Evolutionary conservation across 2,113 vertebrate genomes (phyloP).

Genomic region (Ardeotis arabs): DNA sequence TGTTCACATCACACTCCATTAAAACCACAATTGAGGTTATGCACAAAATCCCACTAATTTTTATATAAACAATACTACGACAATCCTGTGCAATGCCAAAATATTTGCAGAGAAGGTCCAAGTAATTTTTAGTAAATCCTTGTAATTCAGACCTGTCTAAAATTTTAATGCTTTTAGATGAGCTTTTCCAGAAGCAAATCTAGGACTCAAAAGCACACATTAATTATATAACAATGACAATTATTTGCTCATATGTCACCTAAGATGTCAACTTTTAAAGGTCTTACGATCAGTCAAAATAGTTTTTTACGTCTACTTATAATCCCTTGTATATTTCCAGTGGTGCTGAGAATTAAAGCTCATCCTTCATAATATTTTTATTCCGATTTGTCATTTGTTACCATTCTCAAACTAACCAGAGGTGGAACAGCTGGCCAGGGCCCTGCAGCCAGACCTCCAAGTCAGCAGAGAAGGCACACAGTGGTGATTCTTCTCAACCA

Average conservation of each 20-base stretch:
- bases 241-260: not conserved
- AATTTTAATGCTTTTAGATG: not conserved
- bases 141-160: not conserved
- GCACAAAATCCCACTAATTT: not conserved
- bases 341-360: not conserved
- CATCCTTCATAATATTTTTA: not conserved
- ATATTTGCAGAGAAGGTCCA: constrained; percentile 36
- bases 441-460: not conserved
- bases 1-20: not conserved
- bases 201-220: not conserved
- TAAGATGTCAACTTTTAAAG: not conserved
- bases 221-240: not conserved
- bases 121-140: not conserved
- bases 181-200: not conserved
- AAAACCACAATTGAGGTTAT: not conserved
- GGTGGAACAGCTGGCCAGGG: not conserved
- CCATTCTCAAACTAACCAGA: not conserved
- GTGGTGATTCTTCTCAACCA: not conserved
- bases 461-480: not conserved
- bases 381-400: not conserved
- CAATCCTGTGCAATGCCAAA: not conserved
- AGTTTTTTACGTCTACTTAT: not conserved
- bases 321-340: not conserved
- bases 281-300: not conserved
- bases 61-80: not conserved